Conservation (phyloP, 1,140 invertebrate species). For the Heliconius hermathena region DNA sequence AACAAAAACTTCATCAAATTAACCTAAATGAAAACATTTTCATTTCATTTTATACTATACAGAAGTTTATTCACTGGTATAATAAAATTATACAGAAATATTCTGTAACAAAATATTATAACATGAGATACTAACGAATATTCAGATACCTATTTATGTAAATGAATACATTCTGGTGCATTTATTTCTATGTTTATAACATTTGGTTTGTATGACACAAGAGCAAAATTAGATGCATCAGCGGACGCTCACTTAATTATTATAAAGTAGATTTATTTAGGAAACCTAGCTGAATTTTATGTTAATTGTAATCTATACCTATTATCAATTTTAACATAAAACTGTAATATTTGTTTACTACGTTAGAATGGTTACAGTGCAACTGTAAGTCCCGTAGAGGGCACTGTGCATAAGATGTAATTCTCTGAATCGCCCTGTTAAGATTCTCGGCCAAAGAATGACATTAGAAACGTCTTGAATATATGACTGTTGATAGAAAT, state of each 20-base stretch:
- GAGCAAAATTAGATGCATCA: conserved; percentile 37
- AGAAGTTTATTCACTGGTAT: background rate
- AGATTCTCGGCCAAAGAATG: too few species aligned
- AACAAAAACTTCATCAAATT: background rate
- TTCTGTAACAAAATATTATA: background rate
- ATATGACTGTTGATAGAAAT: too few species aligned
- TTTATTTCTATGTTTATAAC: conserved; percentile 35
- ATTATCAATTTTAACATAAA: too few species aligned
- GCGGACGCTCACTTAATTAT: conserved; percentile 27
- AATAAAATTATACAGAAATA: background rate
- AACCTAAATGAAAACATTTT: background rate
- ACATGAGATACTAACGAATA: background rate
- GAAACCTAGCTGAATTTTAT: background rate
- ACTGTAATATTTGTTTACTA: too few species aligned
- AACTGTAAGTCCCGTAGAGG: too few species aligned
- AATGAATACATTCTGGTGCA: conserved; percentile 32
- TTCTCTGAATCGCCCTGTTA: too few species aligned
- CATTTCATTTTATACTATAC: background rate
- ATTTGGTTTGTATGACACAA: conserved; percentile 29
- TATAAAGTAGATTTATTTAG: conserved; percentile 35
- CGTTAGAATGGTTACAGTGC: too few species aligned
- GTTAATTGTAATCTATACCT: too few species aligned
- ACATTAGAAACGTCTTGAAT: too few species aligned
- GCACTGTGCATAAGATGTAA: too few species aligned
- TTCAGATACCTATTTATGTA: conserved; percentile 29